phyloP scores from a whole-genome alignment of 37 sponge, comb jelly and placozoan species.

The Hexactinellida sp. region DNA sequence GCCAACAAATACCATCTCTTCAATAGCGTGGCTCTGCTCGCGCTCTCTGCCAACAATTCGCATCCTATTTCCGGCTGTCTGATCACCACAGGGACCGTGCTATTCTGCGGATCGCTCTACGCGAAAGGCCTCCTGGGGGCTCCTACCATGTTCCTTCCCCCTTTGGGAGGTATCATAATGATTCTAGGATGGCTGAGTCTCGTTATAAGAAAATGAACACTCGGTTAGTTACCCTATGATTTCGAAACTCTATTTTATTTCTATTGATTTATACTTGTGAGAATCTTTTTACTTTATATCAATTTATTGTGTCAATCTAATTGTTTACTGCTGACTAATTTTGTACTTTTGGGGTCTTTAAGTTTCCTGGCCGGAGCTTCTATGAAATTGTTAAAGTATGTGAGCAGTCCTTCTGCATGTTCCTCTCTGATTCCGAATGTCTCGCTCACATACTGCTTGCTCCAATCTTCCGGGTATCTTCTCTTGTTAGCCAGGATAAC shows the following conservation, averaged over 20 bases:
- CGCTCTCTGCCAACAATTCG: background rate
- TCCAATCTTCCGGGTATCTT: background rate
- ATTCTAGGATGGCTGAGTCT: background rate
- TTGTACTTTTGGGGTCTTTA: background rate
- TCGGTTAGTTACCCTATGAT: too few relatives aligned
- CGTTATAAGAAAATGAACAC: too few relatives aligned
- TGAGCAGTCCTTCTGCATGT: background rate
- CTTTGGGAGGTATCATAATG: background rate
- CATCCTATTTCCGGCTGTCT: background rate
- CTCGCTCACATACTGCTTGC: background rate
- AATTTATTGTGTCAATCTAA: background rate
- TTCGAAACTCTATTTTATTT: too few relatives aligned
- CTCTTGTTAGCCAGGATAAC: background rate
- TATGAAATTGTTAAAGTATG: background rate
- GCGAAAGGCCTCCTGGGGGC: background rate
- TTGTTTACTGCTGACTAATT: background rate
- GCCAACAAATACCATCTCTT: background rate
- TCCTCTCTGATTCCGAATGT: background rate
- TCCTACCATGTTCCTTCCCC: background rate
- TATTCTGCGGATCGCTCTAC: background rate
- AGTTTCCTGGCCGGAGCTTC: background rate
- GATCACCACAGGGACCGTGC: background rate
- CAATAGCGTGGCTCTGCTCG: background rate
- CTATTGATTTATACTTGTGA: too few relatives aligned
- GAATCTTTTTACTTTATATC: too few relatives aligned